Evolutionary conservation across 2,888 invertebrate genomes (phyloP).

Genomic region (Phrixothrix hirtus): DNA sequence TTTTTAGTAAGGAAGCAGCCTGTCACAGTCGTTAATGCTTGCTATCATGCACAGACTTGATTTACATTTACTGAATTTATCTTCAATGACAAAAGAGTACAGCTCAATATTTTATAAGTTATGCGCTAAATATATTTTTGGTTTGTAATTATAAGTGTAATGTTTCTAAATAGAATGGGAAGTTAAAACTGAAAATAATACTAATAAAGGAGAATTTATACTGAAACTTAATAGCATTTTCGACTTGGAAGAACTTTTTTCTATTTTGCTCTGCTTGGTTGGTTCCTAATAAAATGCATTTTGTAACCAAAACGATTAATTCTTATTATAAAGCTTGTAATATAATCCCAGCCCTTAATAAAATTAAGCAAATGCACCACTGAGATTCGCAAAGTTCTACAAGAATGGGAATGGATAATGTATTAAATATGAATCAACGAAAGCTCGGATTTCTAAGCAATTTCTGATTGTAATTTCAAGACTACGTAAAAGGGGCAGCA

Average conservation of each 20-base stretch:
- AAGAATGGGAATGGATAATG: constrained; percentile 1
- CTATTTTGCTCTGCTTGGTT: constrained; percentile 5
- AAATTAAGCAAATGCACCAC: constrained; percentile 22
- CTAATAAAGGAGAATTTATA: constrained; percentile 8
- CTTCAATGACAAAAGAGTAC: constrained; percentile 22
- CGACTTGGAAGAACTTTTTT: background rate
- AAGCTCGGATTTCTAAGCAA: constrained; percentile 34
- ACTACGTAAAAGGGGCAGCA: constrained; percentile 33
- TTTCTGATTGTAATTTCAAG: constrained; percentile 36
- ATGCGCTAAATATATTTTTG: constrained; percentile 22
- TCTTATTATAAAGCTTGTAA: constrained; percentile 10
- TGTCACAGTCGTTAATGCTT: constrained; percentile 40
- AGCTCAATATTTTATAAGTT: constrained; percentile 17
- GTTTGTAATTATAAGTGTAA: constrained; percentile 17
- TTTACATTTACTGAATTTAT: constrained; percentile 29
- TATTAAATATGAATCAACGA: constrained; percentile 36
- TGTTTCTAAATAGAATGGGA: constrained; percentile 7
- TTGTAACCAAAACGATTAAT: constrained; percentile 8
- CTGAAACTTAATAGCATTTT: background rate
- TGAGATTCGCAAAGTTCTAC: constrained; percentile 7
- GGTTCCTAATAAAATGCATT: constrained; percentile 5
- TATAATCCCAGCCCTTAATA: constrained; percentile 17
- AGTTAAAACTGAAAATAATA: constrained; percentile 5
- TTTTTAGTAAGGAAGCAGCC: constrained; percentile 36
- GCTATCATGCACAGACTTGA: constrained; percentile 34